Base-by-base conservation (phyloP, 2,888 invertebrate genomes). In the Epiblema foenella region DNA sequence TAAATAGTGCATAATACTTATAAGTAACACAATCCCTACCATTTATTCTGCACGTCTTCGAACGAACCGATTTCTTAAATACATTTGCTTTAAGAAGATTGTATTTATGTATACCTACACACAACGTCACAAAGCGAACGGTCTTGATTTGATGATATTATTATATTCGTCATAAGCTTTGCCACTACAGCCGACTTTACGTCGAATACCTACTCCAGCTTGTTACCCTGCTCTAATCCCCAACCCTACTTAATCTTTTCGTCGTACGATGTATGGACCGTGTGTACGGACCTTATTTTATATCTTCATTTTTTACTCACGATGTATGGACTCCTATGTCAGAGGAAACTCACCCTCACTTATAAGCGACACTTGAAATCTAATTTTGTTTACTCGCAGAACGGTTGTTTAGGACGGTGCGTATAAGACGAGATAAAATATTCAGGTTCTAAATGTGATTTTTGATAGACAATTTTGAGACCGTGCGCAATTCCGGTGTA, bases 201-300 rank as follows among this genome's bases (percentile, higher is more conserved):
- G 29, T 52, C 57, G 66, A 66, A 51, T 69, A 57, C n/a, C n/a
- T n/a, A n/a, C 58, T 65, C 66, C 24, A 52, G 63, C 68, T 39
- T 46, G 46, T 58, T 51, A 39, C 63, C 69, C 67, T 60, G 66
- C 59, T 58, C 62, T 82, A 82, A 82, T 82, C 81, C 80, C 75
- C 74, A 77, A 79, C 81, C 81, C 77, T 80, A 81, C 82, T 81
- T 82, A 82, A 83, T 83, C 81, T 83, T 83, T 80, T 78, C 77
- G 78, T 77, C 77, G 77, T 77, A 68, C 75, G 75, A 75, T 75
- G 62, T 69, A 73, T 75, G 76, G 75, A 76, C 76, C 76, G 73
- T 73, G 73, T 77, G 75, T 68, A 73, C 74, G 75, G 76, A 76
- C 78, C 78, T 78, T 77, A 78, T 77, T 78, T 78, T 79, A 78